Base-by-base conservation (phyloP, 1,140 invertebrate species). In the Hormaphis cornu region DNA sequence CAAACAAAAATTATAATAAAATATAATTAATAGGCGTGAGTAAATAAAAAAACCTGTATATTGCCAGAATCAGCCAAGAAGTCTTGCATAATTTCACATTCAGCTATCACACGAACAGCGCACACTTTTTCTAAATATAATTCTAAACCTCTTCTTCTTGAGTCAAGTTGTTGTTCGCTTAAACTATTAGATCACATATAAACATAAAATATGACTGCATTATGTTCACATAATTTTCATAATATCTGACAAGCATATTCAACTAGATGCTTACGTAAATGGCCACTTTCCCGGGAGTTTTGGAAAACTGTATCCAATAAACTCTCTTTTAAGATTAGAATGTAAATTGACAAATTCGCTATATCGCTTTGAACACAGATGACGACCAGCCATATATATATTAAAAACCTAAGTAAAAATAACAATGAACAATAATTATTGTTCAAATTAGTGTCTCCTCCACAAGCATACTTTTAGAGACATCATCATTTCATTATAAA, bases 231-330 rank as follows among this genome's bases (percentile, higher is more conserved):
- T 26, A 16, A 6, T 50, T 48, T 66, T 35, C 18, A 16, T 16
- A 16, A 24, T 16, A 28, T 20, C 26, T 14, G 20, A 61, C 14
- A 24, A 28, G 28, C 42, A 24, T 24, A n/a, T 22, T 42, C 78
- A 16, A 40, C n/a, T 24, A n/a, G 22, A 8, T 35, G 78, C 82
- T 79, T 85, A 84, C 78, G 90, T 87, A 77, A 99, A 99, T 52
- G 95, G 94, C 93, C 96, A 98, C 83, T 99, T 99, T 58, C 94
- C 94, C 0, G 97, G 97, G 58, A 99, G 80, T 81, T 97, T 97
- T 0, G 97, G 97, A 78, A 99, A 99, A 78, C 87, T 91, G 78
- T 98, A 99, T 58, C 97, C 96, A 71, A 90, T 82, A 80, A 99
- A 99, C 78, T 99, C 95, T 77, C 93, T 91, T 78, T 96, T 96